Base-by-base conservation (phyloP, 2,888 invertebrate genomes). In the Leucoma salicis region DNA sequence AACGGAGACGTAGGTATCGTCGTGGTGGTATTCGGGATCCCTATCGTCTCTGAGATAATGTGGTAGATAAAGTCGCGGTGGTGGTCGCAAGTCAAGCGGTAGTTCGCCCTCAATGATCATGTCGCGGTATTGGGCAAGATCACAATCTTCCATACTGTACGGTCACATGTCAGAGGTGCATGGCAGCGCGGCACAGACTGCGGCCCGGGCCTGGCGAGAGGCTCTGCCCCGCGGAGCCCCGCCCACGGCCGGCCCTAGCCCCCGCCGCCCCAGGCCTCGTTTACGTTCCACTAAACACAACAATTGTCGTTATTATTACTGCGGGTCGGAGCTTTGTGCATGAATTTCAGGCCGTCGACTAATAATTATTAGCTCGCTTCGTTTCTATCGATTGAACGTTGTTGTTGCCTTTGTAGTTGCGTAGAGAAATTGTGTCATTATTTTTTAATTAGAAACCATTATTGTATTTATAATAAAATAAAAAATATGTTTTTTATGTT, bases 281-380 rank as follows among this genome's bases (percentile, higher is more conserved):
- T 88, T 83, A 87, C 88, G 89, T 87, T 83, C 83, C 88, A 87
- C 82, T 88, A 87, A 89, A 88, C 89, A 88, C 87, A 89, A 89
- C 89, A 89, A 87, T 87, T 86, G 88, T 83, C 86, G 86, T 89
- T 89, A 89, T 89, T 89, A 89, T 89, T 86, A 81, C 84, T 87
- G 87, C 78, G 87, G 89, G 82, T 80, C 87, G 82, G 80, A 78
- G 86, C 88, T 89, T 88, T 88, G 88, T 88, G 87, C 87, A 85
- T 86, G 88, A 88, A 88, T 88, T 88, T 88, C 89, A 88, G 88
- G 82, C 85, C 85, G 85, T 66, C 78, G 82, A 83, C 83, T 87
- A 85, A 86, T 89, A 82, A 88, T 88, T 85, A 88, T 87, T 86
- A 87, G 83, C 78, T 80, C 70, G 77, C 70, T 72, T 61, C 59